These are phyloP conservation scores for Polydrusus pterygomalis DNA, from an alignment of 2,888 invertebrate species.

Conservation along the genomic window DNA sequence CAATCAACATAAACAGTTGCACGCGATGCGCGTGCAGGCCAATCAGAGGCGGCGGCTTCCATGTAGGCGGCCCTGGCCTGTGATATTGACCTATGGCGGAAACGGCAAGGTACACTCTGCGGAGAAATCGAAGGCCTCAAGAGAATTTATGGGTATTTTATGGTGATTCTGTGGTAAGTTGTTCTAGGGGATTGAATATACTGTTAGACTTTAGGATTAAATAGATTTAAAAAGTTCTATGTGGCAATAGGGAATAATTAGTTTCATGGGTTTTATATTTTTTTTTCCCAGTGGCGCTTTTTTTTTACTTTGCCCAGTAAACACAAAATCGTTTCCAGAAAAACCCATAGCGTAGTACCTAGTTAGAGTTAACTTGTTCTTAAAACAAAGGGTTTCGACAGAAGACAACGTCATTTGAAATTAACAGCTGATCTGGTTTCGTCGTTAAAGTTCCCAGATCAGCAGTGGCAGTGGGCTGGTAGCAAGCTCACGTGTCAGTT, in stretches of 20 bases:
- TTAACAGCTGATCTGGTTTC: too few relatives aligned
- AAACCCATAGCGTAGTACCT: too few relatives aligned
- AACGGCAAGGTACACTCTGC: constrained; percentile 47
- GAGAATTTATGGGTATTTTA: constrained; percentile 37
- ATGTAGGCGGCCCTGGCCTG: constrained; percentile 50
- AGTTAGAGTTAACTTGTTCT: too few relatives aligned
- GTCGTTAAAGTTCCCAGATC: too few relatives aligned
- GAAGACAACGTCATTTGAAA: too few relatives aligned
- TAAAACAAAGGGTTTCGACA: too few relatives aligned
- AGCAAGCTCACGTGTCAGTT: too few relatives aligned
- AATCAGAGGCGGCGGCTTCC: constrained; percentile 18
- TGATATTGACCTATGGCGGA: constrained; percentile 52
- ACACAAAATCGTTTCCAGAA: too few relatives aligned
- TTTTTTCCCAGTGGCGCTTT: neutral
- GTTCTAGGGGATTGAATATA: constrained; percentile 6
- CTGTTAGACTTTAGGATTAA: neutral
- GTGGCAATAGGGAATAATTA: too few relatives aligned
- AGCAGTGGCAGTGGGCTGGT: too few relatives aligned
- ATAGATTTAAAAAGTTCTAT: neutral
- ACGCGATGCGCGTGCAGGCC: constrained; percentile 41
- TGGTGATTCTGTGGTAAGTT: constrained; percentile 17
- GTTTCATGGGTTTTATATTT: neutral
- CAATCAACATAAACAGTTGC: constrained; percentile 48
- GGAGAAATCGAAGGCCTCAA: constrained; percentile 17
- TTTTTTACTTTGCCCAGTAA: too few relatives aligned